Evolutionary conservation across 2,888 invertebrate species (phyloP), one percentile per base, ranked within the genome.

Genomic region (Polyploca ridens): DNA sequence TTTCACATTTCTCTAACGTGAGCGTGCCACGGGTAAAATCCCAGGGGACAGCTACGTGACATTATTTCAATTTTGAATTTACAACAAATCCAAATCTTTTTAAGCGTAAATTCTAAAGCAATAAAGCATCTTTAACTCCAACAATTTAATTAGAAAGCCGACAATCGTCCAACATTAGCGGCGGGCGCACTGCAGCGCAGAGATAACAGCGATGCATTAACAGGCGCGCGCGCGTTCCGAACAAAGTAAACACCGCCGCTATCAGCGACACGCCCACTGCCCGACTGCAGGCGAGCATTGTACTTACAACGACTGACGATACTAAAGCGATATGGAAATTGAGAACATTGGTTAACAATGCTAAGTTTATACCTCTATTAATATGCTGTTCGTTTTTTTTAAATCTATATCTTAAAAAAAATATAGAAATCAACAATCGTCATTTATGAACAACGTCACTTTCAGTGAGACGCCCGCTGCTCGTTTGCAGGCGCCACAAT

Each of bases 171-270:
- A 63, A 62, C 62, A 64, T 62, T 68, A 62, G 62, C 65, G 68
- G 68, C 68, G 70, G 69, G 73, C 70, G 76, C 77, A 83, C 81
- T 88, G 88, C 86, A 84, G 77, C 70, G 67, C 67, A 75, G 71
- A 86, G 91, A 90, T 91, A 91, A 89, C 41, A 41, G 41, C 41
- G 11, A 41, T 41, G 41, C 41, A 41, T 41, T 41, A 41, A 41
- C 54, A 54, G 85, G 77, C 68, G 74, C 41, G 79, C 71, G 73
- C 77, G 77, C 74, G 76, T 75, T 76, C 79, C 69, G 78, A 72
- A 81, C 83, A 83, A 86, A 84, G 84, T 83, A 88, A 87, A 89
- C 85, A 86, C 72, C 70, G 66, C 64, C 61, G 72, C 67, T 83
- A 84, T 83, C 82, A 80, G 62, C 65, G 67, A 68, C 78, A 78